These are phyloP conservation scores for Scortum barcoo DNA, from an alignment of 2,113 vertebrate genomes.

Conservation along the genomic window DNA sequence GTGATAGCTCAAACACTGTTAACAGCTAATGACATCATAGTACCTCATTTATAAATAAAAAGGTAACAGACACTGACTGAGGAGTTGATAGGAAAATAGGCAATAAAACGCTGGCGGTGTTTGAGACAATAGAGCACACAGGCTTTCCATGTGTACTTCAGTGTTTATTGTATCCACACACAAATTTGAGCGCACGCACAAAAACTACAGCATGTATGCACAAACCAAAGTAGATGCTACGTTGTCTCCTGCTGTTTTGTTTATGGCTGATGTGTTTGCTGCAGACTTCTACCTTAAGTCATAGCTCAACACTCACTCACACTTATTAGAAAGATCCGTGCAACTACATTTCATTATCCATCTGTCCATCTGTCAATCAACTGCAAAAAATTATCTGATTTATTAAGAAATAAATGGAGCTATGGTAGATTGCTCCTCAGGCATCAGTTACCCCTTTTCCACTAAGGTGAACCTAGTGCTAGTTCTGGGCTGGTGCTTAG, in stretches of 20 bases:
- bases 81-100: slow-evolving; percentile 12
- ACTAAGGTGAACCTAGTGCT: too few species aligned
- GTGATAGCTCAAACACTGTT: slow-evolving; percentile 29
- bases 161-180: background rate
- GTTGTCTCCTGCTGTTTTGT: background rate
- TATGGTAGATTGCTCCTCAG: background rate
- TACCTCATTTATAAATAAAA: slow-evolving; percentile 14
- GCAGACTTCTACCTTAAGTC: background rate
- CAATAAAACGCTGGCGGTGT: slow-evolving; percentile 18
- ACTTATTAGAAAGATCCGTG: background rate
- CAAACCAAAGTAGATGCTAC: slow-evolving; percentile 1
- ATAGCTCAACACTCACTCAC: background rate
- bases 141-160: background rate
- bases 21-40: slow-evolving; percentile 14
- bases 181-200: slow-evolving; percentile 2
- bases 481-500: too few species aligned
- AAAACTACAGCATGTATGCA: background rate
- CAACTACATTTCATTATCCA: background rate
- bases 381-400: background rate
- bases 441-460: too few species aligned
- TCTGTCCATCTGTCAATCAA: background rate
- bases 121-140: slow-evolving; percentile 15
- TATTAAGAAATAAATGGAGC: background rate
- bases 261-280: slow-evolving; percentile 17
- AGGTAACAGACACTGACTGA: slow-evolving; percentile 3